Evolutionary conservation across 2,888 invertebrate genomes (phyloP).

Genomic region (Aporophyla nigra): DNA sequence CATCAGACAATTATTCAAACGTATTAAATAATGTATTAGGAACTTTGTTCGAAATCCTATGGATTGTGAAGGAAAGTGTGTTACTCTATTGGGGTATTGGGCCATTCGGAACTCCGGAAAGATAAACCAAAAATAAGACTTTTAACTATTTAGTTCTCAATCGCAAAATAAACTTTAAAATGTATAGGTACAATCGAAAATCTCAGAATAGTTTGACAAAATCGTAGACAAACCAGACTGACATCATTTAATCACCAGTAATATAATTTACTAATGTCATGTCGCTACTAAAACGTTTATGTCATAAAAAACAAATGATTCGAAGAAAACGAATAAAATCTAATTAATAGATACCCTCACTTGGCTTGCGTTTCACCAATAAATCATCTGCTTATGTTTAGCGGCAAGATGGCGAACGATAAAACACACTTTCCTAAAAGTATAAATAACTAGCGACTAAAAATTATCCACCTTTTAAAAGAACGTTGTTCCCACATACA

Average conservation of each 20-base stretch:
- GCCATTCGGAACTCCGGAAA: too few species aligned
- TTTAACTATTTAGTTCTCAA: neutral
- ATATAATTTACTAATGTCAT: neutral
- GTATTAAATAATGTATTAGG: too few species aligned
- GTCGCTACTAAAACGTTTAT: neutral
- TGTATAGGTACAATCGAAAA: neutral
- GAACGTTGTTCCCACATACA: conserved; percentile 34
- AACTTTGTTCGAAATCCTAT: neutral
- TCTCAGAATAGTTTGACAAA: neutral
- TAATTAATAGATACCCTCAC: conserved; percentile 7
- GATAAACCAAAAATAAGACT: neutral
- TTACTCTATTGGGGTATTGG: neutral
- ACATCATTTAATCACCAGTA: neutral
- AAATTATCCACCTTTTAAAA: conserved; percentile 19
- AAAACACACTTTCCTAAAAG: conserved; percentile 7
- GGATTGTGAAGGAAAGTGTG: neutral
- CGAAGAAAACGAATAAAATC: neutral
- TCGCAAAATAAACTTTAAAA: neutral
- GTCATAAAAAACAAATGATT: conserved; percentile 3
- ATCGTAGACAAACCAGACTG: neutral
- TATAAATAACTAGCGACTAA: conserved; percentile 5
- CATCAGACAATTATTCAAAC: too few species aligned
- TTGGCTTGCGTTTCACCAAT: neutral
- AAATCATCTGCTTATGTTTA: conserved; percentile 19
- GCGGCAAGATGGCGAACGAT: conserved; percentile 9